Conservation (phyloP, 2,113 vertebrate genomes). For the Amblyornis subalaris region DNA sequence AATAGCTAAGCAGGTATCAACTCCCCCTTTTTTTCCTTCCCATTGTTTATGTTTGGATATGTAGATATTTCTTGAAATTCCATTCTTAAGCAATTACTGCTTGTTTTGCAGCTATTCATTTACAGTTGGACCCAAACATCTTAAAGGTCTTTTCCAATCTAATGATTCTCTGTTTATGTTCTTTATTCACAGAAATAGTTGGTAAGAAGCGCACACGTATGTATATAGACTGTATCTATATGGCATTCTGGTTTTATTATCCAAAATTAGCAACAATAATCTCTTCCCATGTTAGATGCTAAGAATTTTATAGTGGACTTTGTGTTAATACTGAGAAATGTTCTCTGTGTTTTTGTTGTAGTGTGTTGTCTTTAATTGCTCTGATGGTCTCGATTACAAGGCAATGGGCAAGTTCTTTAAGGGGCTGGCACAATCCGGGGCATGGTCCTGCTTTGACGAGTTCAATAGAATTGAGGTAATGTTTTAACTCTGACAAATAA, state of each 20-base stretch:
- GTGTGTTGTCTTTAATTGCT: slow-evolving; percentile 97
- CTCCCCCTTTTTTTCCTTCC: background rate
- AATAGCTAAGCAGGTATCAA: slow-evolving; percentile 87
- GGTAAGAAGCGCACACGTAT: background rate
- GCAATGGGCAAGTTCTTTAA: slow-evolving; percentile 98
- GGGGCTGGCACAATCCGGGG: slow-evolving; percentile 89
- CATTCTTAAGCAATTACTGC: background rate
- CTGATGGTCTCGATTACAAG: slow-evolving; percentile 91
- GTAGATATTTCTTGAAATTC: background rate
- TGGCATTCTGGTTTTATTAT: background rate
- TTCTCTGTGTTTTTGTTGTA: slow-evolving; percentile 50
- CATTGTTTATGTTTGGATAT: background rate
- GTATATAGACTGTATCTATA: background rate
- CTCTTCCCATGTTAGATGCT: background rate
- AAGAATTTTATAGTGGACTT: background rate
- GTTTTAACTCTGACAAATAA: background rate
- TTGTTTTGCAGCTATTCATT: background rate
- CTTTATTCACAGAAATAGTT: background rate
- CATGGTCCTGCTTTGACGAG: slow-evolving; percentile 94
- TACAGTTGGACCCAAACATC: fast-evolving
- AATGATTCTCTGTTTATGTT: background rate
- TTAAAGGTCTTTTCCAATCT: background rate
- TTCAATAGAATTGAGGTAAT: slow-evolving; percentile 94
- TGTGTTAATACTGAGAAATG: background rate
- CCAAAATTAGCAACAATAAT: background rate